Base-by-base conservation (phyloP, 2,113 vertebrate species). In the Urocolius indicus region DNA sequence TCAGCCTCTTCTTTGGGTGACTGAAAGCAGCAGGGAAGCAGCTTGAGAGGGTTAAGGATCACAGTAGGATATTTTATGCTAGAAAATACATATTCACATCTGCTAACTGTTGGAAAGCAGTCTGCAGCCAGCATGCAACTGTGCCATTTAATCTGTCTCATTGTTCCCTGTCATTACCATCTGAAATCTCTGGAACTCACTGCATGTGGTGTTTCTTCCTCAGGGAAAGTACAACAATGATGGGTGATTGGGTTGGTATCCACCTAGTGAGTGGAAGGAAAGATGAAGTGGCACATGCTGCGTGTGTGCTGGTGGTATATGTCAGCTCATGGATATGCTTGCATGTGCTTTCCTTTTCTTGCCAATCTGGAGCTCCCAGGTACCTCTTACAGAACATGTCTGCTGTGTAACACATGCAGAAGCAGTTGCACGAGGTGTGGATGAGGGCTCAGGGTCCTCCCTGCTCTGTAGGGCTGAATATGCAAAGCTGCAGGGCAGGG, bases 21-120 rank as follows among this genome's bases (percentile, higher is more conserved):
- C 55, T 32, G 8, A 59, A 89, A 76, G 65, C 79, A 69, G 69
- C 54, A 85, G 61, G 48, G 72, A 92, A 88, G 46, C 65, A 81
- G 67, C 52, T 79, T 90, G 80, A 90, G 61, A 68, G 88, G 92
- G 86, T 71, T 57, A 82, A 91, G 89, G 63, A 68, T 89, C 87
- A 67, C 72, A 77, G 79, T 17, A 95, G 48, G 77, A 14, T 88
- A 49, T 61, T 75, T 76, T 59, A 45, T 94, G 84, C 73, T 59
- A 91, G 83, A 66, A 92, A 96, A 96, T 75, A 68, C 54, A 84
- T 65, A 48, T 29, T 89, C 82, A 80, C 71, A 52, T 96, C 67
- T 94, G 84, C 94, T 97, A 94, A 81, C 43, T 79, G 72, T 79
- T 95, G 88, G 67, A 87, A 96, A 92, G 45, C 43, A 88, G 77